phyloP scores from a whole-genome alignment of 1,140 invertebrate species.

The Achatina immaculata region DNA sequence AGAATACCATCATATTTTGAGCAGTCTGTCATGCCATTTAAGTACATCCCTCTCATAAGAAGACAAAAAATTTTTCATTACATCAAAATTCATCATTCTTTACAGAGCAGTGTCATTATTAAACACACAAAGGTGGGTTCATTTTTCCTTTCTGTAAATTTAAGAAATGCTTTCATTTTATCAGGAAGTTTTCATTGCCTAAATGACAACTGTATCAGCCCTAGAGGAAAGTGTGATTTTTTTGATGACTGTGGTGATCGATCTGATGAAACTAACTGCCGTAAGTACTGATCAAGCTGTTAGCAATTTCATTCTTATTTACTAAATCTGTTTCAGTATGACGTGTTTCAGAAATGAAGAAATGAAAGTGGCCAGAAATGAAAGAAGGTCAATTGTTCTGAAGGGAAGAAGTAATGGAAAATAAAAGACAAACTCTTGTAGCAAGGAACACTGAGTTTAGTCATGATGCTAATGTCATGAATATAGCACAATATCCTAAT shows the following conservation, averaged over 20 bases:
- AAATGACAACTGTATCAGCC: constrained; percentile 62
- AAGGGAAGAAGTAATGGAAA: neutral
- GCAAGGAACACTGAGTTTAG: no score
- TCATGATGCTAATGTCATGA: neutral
- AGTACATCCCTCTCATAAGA: no score
- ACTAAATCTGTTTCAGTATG: neutral
- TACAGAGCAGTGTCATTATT: no score
- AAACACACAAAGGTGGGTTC: no score
- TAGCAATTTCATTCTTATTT: neutral
- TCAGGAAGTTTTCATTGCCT: constrained; percentile 59
- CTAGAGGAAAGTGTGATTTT: constrained; percentile 61
- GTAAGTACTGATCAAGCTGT: constrained; percentile 41
- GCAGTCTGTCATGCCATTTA: no score
- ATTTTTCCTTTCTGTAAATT: no score
- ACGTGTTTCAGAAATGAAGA: neutral
- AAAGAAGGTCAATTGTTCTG: neutral
- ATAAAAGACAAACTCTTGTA: neutral
- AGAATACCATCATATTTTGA: no score
- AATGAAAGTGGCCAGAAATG: neutral
- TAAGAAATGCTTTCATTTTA: no score
- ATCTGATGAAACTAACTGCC: constrained; percentile 65
- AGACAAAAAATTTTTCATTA: no score
- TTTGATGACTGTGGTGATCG: constrained; percentile 67
- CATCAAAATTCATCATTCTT: no score
- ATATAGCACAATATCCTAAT: neutral